Base-by-base conservation (phyloP, 2,797 vertebrate genomes). In the Lepus oiostolus region DNA sequence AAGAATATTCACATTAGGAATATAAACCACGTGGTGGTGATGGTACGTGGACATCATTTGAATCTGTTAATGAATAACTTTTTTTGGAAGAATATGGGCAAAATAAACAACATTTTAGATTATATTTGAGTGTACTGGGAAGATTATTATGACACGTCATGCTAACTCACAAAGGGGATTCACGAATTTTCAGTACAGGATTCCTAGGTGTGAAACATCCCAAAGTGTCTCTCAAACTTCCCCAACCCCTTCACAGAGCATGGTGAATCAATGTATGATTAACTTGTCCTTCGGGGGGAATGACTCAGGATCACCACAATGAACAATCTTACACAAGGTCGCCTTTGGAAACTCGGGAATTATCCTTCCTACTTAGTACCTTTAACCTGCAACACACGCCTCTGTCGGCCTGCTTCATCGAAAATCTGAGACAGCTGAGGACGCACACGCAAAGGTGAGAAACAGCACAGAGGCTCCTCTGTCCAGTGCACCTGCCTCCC, bases 251-350 rank as follows among this genome's bases (percentile, higher is more conserved):
- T 28, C 58, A 84, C 77, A 63, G 74, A 90, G 68, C 22, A 14
- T 7, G 28, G 85, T 96, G 96, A 95, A 96, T 95, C 88, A 93
- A 90, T 2, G 13, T 58, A 35, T 94, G 96, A 95, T 93, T 90
- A 91, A 96, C 28, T 32, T 22, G 38, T 70, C 88, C 54, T 94
- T 74, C 72, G 4, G 10, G 77, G 80, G 60, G 14, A 42, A 79
- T 96, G 94, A 96, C 94, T 97, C 93, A 95, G 92, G 65, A 71
- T 90, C 95, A 88, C 28, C 60, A 54, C 42, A 38, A 42, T 50
- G 94, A 93, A 76, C 52, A 38, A 74, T 63, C n/a, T 85, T 84
- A 91, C 58, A 87, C 77, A 88, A 88, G 38, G 50, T 58, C 28
- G 83, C 63, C 92, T 85, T 67, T 21, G 19, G 68, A 93, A 95